Conservation (phyloP, 2,797 vertebrate species). For the Hippocampus kuda region DNA sequence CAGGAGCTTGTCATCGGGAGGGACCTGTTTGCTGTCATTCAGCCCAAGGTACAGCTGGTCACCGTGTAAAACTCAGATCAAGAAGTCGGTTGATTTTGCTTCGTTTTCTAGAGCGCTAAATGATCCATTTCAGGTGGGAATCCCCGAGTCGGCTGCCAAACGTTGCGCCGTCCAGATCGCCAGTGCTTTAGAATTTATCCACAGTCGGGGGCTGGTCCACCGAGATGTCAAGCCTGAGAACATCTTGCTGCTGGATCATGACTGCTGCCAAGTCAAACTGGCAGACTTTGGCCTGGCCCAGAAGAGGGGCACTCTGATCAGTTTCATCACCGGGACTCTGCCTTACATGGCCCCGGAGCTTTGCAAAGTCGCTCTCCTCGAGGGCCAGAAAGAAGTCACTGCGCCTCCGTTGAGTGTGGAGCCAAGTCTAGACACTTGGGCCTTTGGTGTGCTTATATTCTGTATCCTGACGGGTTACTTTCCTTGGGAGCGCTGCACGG, state of each 20-base stretch:
- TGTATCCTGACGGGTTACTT: constrained; percentile 76
- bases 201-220: constrained; percentile 69
- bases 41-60: constrained; percentile 63
- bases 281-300: constrained; percentile 79
- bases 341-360: constrained; percentile 76
- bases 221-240: constrained; percentile 77
- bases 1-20: constrained; percentile 71
- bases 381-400: constrained; percentile 51
- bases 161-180: constrained; percentile 69
- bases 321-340: constrained; percentile 67
- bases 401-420: constrained; percentile 64
- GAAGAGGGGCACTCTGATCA: constrained; percentile 65
- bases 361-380: constrained; percentile 56
- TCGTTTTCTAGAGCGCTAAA: neutral
- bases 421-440: constrained; percentile 73
- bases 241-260: constrained; percentile 69
- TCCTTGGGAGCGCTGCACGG: constrained; percentile 68
- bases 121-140: constrained; percentile 58
- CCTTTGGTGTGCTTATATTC: constrained; percentile 73
- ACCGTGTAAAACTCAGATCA: neutral
- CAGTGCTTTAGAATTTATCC: constrained; percentile 75
- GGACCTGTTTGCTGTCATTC: constrained; percentile 73
- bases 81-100: neutral
- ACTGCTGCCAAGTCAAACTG: constrained; percentile 69
- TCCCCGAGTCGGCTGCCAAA: constrained; percentile 69